Conservation (phyloP, 2,888 invertebrate genomes). For the Auanema freiburgensis region DNA sequence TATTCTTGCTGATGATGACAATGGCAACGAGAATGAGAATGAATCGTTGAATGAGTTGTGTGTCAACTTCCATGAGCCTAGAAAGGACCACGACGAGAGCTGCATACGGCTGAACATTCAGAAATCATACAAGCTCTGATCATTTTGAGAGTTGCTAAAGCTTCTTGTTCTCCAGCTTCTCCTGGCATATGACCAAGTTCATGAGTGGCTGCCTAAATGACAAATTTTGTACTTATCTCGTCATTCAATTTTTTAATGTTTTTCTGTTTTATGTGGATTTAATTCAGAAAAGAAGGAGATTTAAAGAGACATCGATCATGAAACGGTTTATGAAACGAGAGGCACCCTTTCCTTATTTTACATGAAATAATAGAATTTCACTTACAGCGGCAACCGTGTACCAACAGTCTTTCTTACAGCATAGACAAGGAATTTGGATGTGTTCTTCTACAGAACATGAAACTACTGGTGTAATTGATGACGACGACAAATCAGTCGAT, state of each 20-base stretch:
- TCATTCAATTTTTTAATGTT: background rate
- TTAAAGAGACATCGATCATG: background rate
- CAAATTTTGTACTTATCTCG: slow-evolving; percentile 3
- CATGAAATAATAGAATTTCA: background rate
- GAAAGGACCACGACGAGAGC: slow-evolving; percentile 6
- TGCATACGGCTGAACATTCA: slow-evolving; percentile 52
- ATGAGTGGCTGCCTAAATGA: slow-evolving; percentile 58
- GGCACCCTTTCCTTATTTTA: too few species aligned
- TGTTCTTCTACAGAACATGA: slow-evolving; percentile 40
- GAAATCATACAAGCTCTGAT: slow-evolving; percentile 61
- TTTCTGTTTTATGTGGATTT: background rate
- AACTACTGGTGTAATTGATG: slow-evolving; percentile 22
- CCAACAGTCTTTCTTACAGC: slow-evolving; percentile 64
- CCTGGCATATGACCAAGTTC: slow-evolving; percentile 63
- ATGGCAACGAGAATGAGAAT: too few species aligned
- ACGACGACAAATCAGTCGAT: slow-evolving; percentile 8
- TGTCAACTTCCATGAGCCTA: too few species aligned
- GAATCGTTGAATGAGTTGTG: too few species aligned
- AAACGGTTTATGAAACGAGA: background rate
- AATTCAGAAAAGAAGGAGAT: background rate
- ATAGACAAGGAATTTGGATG: slow-evolving; percentile 51
- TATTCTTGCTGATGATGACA: too few species aligned
- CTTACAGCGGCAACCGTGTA: slow-evolving; percentile 56
- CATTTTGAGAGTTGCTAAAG: slow-evolving; percentile 57
- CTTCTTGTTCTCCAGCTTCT: slow-evolving; percentile 61